Conservation (phyloP, 2,113 vertebrate genomes). For the Notiomystis cincta region DNA sequence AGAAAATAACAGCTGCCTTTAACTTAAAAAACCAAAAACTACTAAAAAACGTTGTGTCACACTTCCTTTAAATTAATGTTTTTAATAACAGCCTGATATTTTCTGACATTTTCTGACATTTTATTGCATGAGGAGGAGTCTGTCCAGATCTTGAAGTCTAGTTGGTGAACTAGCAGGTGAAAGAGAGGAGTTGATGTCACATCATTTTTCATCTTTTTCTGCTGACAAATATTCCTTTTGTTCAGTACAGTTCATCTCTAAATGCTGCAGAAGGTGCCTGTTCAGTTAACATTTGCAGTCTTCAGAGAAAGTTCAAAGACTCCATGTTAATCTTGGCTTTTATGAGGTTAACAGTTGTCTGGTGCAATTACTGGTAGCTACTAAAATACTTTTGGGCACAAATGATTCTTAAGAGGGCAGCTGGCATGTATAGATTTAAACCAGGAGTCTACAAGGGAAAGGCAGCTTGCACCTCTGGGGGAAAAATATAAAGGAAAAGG, state of each 20-base stretch:
- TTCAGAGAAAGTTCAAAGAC: not conserved
- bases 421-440: not conserved
- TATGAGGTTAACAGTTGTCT: not conserved
- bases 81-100: slow-evolving; percentile 30
- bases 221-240: not conserved
- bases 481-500: not conserved
- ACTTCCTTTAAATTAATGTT: slow-evolving; percentile 34
- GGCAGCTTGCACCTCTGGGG: not conserved
- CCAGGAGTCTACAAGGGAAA: not conserved
- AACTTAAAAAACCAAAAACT: not conserved
- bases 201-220: not conserved
- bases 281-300: not conserved
- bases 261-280: not conserved
- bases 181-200: not conserved
- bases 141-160: not conserved
- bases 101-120: slow-evolving; percentile 31
- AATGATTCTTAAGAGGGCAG: not conserved
- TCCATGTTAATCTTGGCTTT: not conserved
- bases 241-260: not conserved
- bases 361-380: not conserved
- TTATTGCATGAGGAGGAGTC: slow-evolving; percentile 6
- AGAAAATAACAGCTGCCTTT: slow-evolving; percentile 65
- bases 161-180: not conserved
- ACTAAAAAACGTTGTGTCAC: slow-evolving; percentile 17
- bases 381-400: not conserved